Base-by-base conservation (phyloP, 2,113 vertebrate genomes). In the Scatophagus argus region DNA sequence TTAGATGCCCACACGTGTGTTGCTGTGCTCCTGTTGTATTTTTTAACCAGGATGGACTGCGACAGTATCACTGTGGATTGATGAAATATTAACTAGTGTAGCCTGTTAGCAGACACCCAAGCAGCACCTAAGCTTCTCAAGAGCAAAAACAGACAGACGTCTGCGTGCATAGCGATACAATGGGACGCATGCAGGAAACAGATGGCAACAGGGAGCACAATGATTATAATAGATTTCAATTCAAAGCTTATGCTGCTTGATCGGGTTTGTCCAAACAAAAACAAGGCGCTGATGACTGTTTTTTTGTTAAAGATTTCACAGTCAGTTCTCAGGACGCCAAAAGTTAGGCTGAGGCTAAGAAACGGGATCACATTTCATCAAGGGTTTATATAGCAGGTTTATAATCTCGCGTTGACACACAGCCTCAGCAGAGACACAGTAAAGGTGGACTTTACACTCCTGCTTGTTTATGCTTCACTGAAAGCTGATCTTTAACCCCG, bases 11-110 rank as follows among this genome's bases (percentile, higher is more conserved):
- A 14, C 27, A 81, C 43, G 36, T 32, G 66, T 78, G 72, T 62
- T 25, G 84, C 76, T 19, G 25, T 81, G 67, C 71, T 81, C 62
- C 76, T 86, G 59, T 81, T 87, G 74, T 88, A 76, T 89, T 86
- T 91, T 88, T 91, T 61, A 88, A 54, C 79, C 81, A 80, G 82
- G 61, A 79, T 44, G 39, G 79, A 74, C 87, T 81, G 66, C 59
- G 78, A 74, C 62, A 56, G 77, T 54, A 80, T 81, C 86, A 64
- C 67, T 14, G 19, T 16, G 55, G 29, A 80, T 58, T 32, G 76
- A 88, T 94, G 34, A 94, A 94, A 91, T 88, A 92, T 94, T 92
- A 68, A 94, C 80, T 55, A 85, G 77, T n/a, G 47, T 29, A 74
- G 80, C 52, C 77, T 77, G 91, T 91, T 86, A 93, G 68, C 56